Conservation (phyloP, 1,140 invertebrate species). For the Drosophila pandora region DNA sequence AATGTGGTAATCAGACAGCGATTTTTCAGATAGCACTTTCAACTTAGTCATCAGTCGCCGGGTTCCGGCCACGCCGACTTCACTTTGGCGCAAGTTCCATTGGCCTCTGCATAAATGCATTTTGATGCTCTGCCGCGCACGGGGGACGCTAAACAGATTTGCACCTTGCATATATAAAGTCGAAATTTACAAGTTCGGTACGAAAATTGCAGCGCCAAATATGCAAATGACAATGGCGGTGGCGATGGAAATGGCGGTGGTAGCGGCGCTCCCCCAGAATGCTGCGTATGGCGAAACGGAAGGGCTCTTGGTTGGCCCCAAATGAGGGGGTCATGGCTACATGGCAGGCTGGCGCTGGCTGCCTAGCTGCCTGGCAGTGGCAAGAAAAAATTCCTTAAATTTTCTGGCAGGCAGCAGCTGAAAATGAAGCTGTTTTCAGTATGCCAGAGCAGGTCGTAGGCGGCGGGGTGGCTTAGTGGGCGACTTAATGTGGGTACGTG, state of each 20-base stretch:
- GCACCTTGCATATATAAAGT: conserved; percentile 71
- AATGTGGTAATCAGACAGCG: conserved; percentile 3
- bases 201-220: conserved; percentile 74
- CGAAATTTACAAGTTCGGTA: conserved; percentile 70
- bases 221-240: conserved; percentile 63
- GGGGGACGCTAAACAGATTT: conserved; percentile 73
- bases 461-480: conserved; percentile 4
- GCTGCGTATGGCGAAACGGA: conserved; percentile 28
- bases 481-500: conserved; percentile 54
- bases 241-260: conserved; percentile 28
- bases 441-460: background rate
- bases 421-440: conserved; percentile 67
- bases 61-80: conserved; percentile 42
- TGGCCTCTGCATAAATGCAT: conserved; percentile 75
- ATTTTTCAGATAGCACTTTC: conserved; percentile 20
- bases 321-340: conserved; percentile 31
- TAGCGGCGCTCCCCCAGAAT: conserved; percentile 21
- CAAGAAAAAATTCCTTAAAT: conserved; percentile 30
- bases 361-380: background rate
- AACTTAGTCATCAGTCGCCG: conserved; percentile 28
- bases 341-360: too few relatives aligned
- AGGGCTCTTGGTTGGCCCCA: conserved; percentile 14
- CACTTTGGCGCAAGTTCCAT: conserved; percentile 58
- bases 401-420: conserved; percentile 39
- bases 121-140: conserved; percentile 52